Base-by-base conservation (phyloP, 2,888 invertebrate species). In the Drosophila diplacantha region DNA sequence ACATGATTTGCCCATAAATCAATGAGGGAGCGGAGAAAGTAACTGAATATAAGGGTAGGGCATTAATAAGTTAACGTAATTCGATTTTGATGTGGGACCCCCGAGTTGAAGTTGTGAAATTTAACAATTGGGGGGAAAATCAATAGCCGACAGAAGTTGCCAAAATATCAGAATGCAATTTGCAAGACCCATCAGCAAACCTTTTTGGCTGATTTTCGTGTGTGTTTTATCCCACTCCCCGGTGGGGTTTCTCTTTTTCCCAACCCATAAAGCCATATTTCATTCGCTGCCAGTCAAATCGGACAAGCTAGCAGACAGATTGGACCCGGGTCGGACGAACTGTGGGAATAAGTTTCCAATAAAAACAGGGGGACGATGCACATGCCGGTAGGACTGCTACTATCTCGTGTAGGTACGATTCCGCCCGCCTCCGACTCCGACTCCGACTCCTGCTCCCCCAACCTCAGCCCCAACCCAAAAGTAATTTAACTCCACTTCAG, bases 1-100 rank as follows among this genome's bases (percentile, higher is more conserved):
- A 85, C 86, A 86, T 85, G 75, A 85, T 80, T 83, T 79, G 55
- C 59, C 71, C 83, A 85, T 85, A 84, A 86, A 86, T 86, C 84
- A 86, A 78, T 71, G 20, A 60, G 35, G 43, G 38, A 56, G 46
- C 54, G 37, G 52, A 59, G 67, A 54, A 61, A 52, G 60, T 47
- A 22, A 37, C n/a, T 35, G 59, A 43, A 46, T 26, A 43, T 63
- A 49, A 71, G 73, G 76, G 80, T 74, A 56, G 37, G 38, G 24
- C 63, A 54, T 61, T 72, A 64, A 65, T 39, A 69, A 50, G 31
- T 35, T 43, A 35, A 24, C 12, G 29, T 43, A 58, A 53, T 67
- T 71, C 65, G 47, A 58, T 49, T 64, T 24, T 26, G 34, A 47
- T 34, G 31, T 35, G 24, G 18, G 16, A 12, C 9, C n/a, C 16